Conservation (phyloP, 2,113 vertebrate genomes). For the rat (Rattus norvegicus) region DNA sequence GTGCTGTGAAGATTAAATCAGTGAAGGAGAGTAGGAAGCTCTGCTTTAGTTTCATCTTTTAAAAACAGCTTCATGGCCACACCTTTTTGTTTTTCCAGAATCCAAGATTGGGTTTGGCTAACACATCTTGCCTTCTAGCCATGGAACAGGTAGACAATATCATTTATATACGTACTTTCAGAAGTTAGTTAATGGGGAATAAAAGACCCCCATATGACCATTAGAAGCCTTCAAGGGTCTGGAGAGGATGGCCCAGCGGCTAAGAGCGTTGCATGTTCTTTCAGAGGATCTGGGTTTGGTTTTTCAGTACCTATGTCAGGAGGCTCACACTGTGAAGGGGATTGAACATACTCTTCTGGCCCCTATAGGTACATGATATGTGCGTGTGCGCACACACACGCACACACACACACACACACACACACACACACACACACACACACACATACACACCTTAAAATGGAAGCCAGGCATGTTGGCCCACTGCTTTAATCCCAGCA, state of each 20-base stretch:
- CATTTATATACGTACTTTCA: not conserved
- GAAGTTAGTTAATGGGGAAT: not conserved
- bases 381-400: not conserved
- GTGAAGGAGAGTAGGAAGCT: not conserved
- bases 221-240: not conserved
- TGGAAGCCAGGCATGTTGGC: too few species aligned
- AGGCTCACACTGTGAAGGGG: not conserved
- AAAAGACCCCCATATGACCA: not conserved
- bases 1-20: not conserved
- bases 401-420: not conserved
- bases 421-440: not conserved
- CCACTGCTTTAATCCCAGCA: too few species aligned
- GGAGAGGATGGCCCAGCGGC: not conserved
- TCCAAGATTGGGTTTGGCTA: not conserved
- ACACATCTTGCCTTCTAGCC: not conserved
- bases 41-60: conserved; percentile 19
- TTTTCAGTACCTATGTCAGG: not conserved
- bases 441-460: not conserved
- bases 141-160: not conserved
- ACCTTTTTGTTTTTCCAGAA: not conserved
- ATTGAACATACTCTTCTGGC: not conserved
- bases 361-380: not conserved
- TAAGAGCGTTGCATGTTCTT: not conserved
- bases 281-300: not conserved
- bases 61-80: not conserved